Evolutionary conservation across 2,888 invertebrate genomes (phyloP).

Genomic region (Latheticus oryzae): DNA sequence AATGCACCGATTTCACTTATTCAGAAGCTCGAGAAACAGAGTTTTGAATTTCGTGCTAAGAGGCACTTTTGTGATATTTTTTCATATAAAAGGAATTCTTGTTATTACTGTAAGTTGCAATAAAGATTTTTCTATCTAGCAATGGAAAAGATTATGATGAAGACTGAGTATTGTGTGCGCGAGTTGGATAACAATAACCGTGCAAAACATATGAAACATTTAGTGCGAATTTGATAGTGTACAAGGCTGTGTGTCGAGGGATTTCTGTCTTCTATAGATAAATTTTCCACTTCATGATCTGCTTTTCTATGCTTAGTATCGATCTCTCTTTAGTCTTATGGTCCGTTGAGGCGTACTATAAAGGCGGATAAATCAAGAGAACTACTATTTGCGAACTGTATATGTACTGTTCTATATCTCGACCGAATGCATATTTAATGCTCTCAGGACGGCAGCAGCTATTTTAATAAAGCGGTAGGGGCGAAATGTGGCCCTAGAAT

Average conservation of each 20-base stretch:
- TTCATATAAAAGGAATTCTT: conserved; percentile 8
- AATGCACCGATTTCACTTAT: conserved; percentile 35
- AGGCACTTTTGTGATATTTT: conserved; percentile 16
- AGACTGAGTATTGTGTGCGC: conserved; percentile 17
- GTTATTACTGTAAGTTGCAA: conserved; percentile 12
- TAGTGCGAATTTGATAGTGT: conserved; percentile 16
- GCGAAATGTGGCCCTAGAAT: no score
- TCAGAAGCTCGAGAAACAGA: conserved; percentile 13
- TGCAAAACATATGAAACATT: conserved; percentile 26
- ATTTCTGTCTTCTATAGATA: conserved; percentile 41
- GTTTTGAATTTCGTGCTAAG: conserved; percentile 13
- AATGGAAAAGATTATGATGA: conserved; percentile 23
- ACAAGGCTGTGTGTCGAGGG: conserved; percentile 7
- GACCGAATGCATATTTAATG: conserved; percentile 25
- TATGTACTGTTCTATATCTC: conserved; percentile 11
- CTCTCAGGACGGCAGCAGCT: conserved; percentile 8
- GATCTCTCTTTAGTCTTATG: conserved; percentile 17
- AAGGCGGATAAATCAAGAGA: conserved; percentile 32
- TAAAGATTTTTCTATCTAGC: conserved; percentile 7
- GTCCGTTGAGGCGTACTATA: conserved; percentile 28
- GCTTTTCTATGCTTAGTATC: conserved; percentile 29
- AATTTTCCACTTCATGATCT: conserved; percentile 46
- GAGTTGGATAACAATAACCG: conserved; percentile 20
- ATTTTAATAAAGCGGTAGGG: conserved; percentile 20
- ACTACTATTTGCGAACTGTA: conserved; percentile 20